Evolutionary conservation across 2,888 invertebrate genomes (phyloP), one percentile per base, ranked within the genome.

Genomic region (Sycophila texana): DNA sequence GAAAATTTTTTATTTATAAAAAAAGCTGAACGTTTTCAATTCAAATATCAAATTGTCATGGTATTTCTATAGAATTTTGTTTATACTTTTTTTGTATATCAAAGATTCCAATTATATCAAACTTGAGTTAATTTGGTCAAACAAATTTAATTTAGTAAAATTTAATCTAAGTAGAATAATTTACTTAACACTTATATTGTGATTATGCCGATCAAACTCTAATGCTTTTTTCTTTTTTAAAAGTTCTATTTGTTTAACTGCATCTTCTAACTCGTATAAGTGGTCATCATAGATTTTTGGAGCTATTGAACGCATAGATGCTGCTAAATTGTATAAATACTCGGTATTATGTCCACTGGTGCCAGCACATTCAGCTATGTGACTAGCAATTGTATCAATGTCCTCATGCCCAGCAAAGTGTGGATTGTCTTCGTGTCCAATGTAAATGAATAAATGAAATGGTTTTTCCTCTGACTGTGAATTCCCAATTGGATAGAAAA

Each of bases 311-410:
- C 95, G 92, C 95, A 98, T 95, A 0, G 96, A 93, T 65, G 94
- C 91, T 0, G 96, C 96, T 83, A 98, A 91, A 85, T 96, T 95
- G 85, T 96, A 95, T 0, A 99, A 93, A 92, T 99, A 99, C 86
- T 99, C 99, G 58, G 94, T 94, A 90, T 99, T 99, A 0, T 94
- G 90, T 0, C 99, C 99, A 89, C 98, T 98, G 0, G 96, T 96
- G 0, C 99, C 99, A 20, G 92, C 91, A 16, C 94, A 93, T 22
- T 91, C 91, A 30, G 93, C 91, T 53, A 99, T 95, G 91, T 97
- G 96, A 55, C 92, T 90, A 0, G 98, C 98, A 84, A 99, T 96
- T 10, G 93, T 93, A 73, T 94, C 93, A 80, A 96, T 89, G 83
- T 95, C 92, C n/a, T 96, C 95, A 82, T 94, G 93, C 2, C 96